Evolutionary conservation across 1,140 invertebrate species (phyloP), one percentile per base, ranked within the genome.

Genomic region (Arion vulgaris): DNA sequence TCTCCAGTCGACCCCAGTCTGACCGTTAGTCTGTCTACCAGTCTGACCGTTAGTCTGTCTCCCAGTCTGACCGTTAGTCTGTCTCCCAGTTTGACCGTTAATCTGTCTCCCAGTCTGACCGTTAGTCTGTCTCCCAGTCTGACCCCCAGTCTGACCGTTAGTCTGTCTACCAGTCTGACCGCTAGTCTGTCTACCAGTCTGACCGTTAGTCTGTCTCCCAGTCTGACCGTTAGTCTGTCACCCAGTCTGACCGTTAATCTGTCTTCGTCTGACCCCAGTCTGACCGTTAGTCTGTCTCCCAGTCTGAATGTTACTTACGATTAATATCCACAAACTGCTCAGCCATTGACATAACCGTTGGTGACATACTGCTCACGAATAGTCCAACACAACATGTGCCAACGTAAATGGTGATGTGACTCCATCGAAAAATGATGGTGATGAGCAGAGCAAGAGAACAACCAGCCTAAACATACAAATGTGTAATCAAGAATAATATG

Each of bases 271-370:
- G n/a, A n/a, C n/a, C n/a, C 4, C 51, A 15, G 26, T 57, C 26
- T 57, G 51, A 17, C 51, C 23, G 51, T 57, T 19, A 15, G 2
- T 17, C 51, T 66, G n/a, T 5, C 28, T 66, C n/a, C n/a, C 62
- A 32, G 28, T 34, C 5, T 28, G 62, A 11, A 66, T 23, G 4
- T 34, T 32, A 92, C 92, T 92, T 89, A 94, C 93, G 90, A 68
- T 91, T 93, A 39, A 94, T 90, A 83, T 93, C 89, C n/a, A 94
- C 93, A 86, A 92, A 93, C 69, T 93, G 91, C 85, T 94, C 93
- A 19, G 93, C 91, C 53, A 93, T 85, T n/a, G 93, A 92, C 80
- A 93, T 91, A 45, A 90, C 90, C 2, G 93, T 93, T 5, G 93
- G 93, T 38, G 93, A 93, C 78, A 93, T 91, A 74, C 92, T 93